Conservation (phyloP, 1,140 invertebrate genomes). For the Daktulosphaira vitifoliae region DNA sequence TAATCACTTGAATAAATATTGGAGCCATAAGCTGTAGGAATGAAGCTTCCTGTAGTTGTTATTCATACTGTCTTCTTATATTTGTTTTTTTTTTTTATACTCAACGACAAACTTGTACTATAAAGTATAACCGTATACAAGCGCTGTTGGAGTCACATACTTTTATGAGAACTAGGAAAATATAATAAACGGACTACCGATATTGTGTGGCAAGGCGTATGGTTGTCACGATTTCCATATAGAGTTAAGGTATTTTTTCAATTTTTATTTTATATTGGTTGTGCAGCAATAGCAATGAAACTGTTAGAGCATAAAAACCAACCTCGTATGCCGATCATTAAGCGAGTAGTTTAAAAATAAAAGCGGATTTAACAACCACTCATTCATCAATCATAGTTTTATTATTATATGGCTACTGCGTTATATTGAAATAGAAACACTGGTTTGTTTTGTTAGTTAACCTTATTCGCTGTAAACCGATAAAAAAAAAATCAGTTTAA, state of each 20-base stretch:
- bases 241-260: neutral
- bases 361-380: constrained; percentile 10
- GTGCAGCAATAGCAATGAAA: too few species aligned
- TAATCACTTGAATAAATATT: too few species aligned
- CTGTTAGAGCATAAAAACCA: constrained; percentile 9
- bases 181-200: neutral
- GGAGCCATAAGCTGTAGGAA: too few species aligned
- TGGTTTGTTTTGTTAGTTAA: constrained; percentile 12
- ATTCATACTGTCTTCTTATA: too few species aligned
- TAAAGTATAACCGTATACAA: neutral
- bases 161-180: neutral
- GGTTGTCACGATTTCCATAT: constrained; percentile 20
- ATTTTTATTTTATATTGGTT: constrained; percentile 7
- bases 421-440: neutral
- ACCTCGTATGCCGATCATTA: neutral
- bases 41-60: too few species aligned
- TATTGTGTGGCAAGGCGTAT: neutral
- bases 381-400: constrained; percentile 24
- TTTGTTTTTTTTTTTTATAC: too few species aligned
- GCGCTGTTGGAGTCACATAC: neutral
- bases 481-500: constrained; percentile 18
- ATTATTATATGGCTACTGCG: neutral
- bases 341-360: constrained; percentile 27
- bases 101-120: neutral
- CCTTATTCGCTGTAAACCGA: neutral